Evolutionary conservation across 2,113 vertebrate species (phyloP).

Genomic region (Hymenochirus boettgeri): DNA sequence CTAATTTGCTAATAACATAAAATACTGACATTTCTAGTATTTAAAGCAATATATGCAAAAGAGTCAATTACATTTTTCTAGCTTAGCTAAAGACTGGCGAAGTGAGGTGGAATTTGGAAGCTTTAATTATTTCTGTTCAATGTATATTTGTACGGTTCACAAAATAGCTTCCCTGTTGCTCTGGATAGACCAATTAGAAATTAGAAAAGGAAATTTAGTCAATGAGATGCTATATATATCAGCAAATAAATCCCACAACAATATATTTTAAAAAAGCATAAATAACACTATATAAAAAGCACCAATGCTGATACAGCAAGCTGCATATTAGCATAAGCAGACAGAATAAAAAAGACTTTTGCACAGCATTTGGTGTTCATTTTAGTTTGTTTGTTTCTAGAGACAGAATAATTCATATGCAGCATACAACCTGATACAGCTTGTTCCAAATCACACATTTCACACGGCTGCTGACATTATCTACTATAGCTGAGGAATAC

Average conservation of each 20-base stretch:
- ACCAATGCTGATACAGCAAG: background rate
- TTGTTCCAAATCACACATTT: conserved; percentile 35
- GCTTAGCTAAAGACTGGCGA: no score
- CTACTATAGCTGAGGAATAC: conserved; percentile 22
- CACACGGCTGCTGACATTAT: conserved; percentile 24
- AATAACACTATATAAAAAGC: background rate
- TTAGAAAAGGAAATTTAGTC: conserved; percentile 9
- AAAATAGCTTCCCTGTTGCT: conserved; percentile 14
- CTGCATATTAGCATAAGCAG: background rate
- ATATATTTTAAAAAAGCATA: background rate
- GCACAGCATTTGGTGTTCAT: background rate
- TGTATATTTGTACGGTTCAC: conserved; percentile 16
- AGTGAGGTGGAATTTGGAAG: conserved; percentile 14
- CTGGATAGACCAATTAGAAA: conserved; percentile 13
- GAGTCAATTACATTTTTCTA: no score
- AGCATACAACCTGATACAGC: conserved; percentile 17
- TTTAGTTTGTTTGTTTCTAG: background rate
- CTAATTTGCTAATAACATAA: no score
- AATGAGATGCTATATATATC: conserved; percentile 1
- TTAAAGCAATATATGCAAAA: no score
- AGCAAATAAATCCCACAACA: background rate
- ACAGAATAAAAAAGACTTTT: no score
- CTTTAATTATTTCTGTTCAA: conserved; percentile 15
- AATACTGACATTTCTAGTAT: no score
- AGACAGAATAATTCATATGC: conserved; percentile 21